Conservation (phyloP, 2,797 vertebrate species). For the Acrossocheilus wenchowensis region DNA sequence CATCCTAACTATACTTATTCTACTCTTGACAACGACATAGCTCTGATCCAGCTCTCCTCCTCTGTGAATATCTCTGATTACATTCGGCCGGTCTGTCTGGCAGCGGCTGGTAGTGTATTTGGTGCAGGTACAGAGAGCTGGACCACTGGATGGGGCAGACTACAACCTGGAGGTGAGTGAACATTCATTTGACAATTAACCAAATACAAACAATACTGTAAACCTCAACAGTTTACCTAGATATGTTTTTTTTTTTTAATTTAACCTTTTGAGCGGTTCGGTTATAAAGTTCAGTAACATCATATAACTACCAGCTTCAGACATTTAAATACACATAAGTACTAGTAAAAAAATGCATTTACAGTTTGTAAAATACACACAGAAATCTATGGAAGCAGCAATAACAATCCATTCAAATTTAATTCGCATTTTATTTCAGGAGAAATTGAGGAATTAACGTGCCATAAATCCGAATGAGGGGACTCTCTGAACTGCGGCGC, state of each 20-base stretch:
- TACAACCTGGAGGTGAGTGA: neutral
- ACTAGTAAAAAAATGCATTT: no score
- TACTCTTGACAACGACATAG: constrained; percentile 37
- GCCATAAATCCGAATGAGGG: no score
- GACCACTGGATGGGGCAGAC: constrained; percentile 50
- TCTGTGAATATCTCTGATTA: constrained; percentile 40
- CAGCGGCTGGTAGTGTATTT: constrained; percentile 19
- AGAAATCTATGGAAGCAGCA: no score
- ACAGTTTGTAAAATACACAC: no score
- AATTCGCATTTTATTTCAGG: no score
- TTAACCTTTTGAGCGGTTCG: no score
- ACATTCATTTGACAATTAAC: neutral
- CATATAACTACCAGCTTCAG: no score
- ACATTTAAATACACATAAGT: no score
- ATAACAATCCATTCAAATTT: no score
- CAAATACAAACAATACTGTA: neutral
- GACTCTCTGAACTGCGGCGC: no score
- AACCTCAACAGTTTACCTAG: neutral
- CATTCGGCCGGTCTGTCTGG: constrained; percentile 49
- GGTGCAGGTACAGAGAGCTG: constrained; percentile 4
- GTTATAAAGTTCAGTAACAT: no score
- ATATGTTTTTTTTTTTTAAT: neutral
- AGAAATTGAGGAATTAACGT: no score
- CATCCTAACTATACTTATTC: neutral
- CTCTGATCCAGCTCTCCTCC: constrained; percentile 43